Base-by-base conservation (phyloP, 2,797 vertebrate genomes). In the Amphiprion clarkii region DNA sequence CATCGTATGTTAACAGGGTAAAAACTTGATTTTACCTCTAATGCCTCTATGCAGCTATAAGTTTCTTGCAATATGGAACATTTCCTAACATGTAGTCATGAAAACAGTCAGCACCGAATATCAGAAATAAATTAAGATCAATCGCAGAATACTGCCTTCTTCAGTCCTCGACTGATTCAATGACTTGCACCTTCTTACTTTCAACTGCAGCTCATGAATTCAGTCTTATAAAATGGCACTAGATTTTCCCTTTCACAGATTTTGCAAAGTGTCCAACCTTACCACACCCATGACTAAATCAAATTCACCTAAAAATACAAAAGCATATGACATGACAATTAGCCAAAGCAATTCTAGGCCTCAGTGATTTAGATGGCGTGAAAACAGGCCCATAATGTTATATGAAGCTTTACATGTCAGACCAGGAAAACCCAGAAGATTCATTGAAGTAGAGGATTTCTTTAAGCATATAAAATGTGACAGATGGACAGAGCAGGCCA, bases 321-420 rank as follows among this genome's bases (percentile, higher is more conserved):
- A 83, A 86, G 71, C 78, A 85, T 71, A 83, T 64, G 74, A 58
- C 73, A 60, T 74, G 51, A 78, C 63, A 85, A 79, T 89, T 84
- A 84, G 57, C 74, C 81, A 86, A 74, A 81, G 60, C 52, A 80
- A 46, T 66, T 39, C 40, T 56, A 78, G 19, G 63, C 79, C 42
- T 70, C 62, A 0, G 29, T 67, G 82, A 90, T 87, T 90, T 90
- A 87, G 61, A 84, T 71, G 78, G 81, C 19, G 72, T 81, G 78
- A 90, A 90, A 89, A 85, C 65, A 74, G 51, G 72, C 5, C 33
- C 76, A 77, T 89, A 87, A 91, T 59, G 67, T 87, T 87, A 86
- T 73, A 89, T 58, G 73, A 89, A 83, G 83, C 88, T 87, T 85
- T 84, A 69, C 85, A 80, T 85, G 89, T 90, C 79, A 81, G 55